Conservation (phyloP, 2,888 invertebrate genomes). For the Acutogordius australiensis region DNA sequence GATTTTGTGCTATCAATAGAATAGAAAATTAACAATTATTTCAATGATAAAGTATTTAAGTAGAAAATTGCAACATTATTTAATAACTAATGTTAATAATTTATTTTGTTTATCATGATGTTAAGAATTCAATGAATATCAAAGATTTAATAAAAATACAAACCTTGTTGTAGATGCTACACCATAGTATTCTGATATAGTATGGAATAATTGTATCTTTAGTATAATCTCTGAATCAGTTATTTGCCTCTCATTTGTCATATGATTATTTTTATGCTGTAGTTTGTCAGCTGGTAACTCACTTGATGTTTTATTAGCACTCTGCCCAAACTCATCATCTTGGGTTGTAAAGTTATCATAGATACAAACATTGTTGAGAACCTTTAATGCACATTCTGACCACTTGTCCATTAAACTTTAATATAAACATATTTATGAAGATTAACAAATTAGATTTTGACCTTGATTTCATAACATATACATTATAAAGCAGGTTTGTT, state of each 20-base stretch:
- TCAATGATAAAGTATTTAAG: too few species aligned
- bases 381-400: not conserved
- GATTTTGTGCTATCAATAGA: too few species aligned
- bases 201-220: not conserved
- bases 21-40: too few species aligned
- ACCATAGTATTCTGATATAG: constrained; percentile 2
- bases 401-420: not conserved
- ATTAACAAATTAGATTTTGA: too few species aligned
- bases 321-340: not conserved
- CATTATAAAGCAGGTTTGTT: too few species aligned
- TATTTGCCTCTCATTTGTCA: not conserved
- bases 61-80: too few species aligned
- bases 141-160: too few species aligned
- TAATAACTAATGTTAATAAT: too few species aligned
- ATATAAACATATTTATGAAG: not conserved
- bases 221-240: not conserved
- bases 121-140: too few species aligned
- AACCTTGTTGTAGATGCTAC: too few species aligned
- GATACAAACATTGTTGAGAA: not conserved
- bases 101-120: too few species aligned
- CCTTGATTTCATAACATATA: too few species aligned
- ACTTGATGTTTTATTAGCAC: not conserved
- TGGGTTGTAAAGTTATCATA: not conserved
- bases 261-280: not conserved
- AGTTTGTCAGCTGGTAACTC: not conserved